Conservation (phyloP, 2,797 vertebrate genomes). For the Molossus alvarezi region DNA sequence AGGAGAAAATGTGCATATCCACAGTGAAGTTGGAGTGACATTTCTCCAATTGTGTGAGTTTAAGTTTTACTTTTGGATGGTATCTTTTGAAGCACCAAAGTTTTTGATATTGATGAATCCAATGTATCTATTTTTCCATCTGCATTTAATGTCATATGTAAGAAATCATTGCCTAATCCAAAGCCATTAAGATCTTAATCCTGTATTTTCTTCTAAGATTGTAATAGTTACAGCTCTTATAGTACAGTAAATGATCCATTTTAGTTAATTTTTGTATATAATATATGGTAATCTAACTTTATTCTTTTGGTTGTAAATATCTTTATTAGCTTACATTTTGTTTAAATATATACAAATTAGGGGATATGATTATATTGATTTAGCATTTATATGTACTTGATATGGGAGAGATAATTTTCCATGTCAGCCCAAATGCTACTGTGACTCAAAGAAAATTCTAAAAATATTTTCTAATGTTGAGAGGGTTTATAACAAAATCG, state of each 20-base stretch:
- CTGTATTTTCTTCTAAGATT: background rate
- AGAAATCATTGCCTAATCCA: too few relatives aligned
- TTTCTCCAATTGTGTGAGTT: too few relatives aligned
- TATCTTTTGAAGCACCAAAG: too few relatives aligned
- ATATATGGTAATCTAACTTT: background rate
- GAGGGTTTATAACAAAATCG: background rate
- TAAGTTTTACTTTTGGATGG: too few relatives aligned
- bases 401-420: background rate
- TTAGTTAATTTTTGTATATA: conserved; percentile 13
- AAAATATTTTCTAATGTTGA: background rate
- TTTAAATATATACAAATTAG: background rate
- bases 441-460: background rate
- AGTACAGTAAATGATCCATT: background rate
- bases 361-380: background rate
- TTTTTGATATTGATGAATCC: too few relatives aligned
- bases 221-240: background rate
- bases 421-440: background rate
- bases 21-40: too few relatives aligned
- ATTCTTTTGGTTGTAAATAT: background rate
- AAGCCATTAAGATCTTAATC: background rate
- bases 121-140: too few relatives aligned
- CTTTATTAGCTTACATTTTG: background rate
- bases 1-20: too few relatives aligned
- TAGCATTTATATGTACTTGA: background rate
- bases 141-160: too few relatives aligned